Evolutionary conservation across 2,888 invertebrate species (phyloP).

Genomic region (Cephonodes hylas): DNA sequence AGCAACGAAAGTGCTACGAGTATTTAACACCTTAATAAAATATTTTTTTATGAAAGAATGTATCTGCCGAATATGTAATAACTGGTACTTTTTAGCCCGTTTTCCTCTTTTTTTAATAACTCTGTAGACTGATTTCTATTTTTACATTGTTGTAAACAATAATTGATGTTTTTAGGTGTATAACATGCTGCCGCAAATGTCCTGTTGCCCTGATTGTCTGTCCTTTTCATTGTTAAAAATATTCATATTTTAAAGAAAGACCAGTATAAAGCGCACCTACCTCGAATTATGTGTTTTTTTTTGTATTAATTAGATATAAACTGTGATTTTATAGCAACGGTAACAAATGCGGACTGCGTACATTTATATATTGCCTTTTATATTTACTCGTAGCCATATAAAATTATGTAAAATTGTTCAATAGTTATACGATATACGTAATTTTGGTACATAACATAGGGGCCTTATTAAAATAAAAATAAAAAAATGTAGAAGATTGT

Average conservation of each 20-base stretch:
- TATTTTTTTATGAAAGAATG: neutral
- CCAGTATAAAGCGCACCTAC: constrained; percentile 7
- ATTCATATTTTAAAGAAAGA: neutral
- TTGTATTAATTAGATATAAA: constrained; percentile 7
- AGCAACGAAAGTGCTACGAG: constrained; percentile 45
- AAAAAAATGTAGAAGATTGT: constrained; percentile 50
- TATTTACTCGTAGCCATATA: constrained; percentile 45
- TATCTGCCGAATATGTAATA: neutral
- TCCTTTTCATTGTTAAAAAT: neutral
- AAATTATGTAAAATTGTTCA: constrained; percentile 45
- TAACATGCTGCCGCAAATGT: neutral
- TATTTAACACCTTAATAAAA: neutral
- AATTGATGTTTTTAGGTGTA: neutral
- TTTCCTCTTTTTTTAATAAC: neutral
- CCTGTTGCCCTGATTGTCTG: neutral
- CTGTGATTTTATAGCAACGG: neutral
- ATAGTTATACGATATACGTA: constrained; percentile 68
- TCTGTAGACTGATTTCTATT: neutral
- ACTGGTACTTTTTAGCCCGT: neutral
- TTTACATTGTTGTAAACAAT: neutral
- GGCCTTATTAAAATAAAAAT: constrained; percentile 56
- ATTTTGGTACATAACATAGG: constrained; percentile 70
- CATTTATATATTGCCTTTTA: constrained; percentile 22
- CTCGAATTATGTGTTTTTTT: constrained; percentile 1
- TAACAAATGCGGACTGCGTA: constrained; percentile 3